Evolutionary conservation across 2,888 invertebrate species (phyloP), one percentile per base, ranked within the genome.

Genomic region (Synanthedon myopaeformis): DNA sequence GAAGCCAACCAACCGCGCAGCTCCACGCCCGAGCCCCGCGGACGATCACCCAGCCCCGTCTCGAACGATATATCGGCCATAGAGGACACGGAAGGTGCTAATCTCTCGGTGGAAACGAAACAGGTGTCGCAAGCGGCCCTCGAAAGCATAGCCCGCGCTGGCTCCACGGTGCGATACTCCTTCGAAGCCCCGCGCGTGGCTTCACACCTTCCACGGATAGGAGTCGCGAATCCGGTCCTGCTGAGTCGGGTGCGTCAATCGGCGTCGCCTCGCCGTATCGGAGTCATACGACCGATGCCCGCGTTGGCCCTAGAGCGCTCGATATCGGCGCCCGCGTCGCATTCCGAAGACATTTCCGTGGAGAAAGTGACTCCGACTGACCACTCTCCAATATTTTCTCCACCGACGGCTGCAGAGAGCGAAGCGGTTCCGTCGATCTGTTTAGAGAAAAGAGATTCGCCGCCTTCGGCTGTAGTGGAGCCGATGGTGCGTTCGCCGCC

Each of bases 141-240:
- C 52, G 92, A 92, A 69, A 90, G 91, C 63, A 92, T 93, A 65
- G 89, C 91, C 41, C 91, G 90, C 72, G 92, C 91, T 55, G 91
- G 92, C n/a, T 89, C 88, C 54, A 89, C 91, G 14, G 86, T 92
- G 63, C 90, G 91, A 57, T 93, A 89, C 70, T 85, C 88, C 55
- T 91, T 92, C 68, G 79, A 78, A 53, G 80, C 82, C 41, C 76
- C 78, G 45, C 69, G 71, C 49, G 66, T 54, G 19, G 77, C 72
- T 12, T 71, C 78, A 5, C 85, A 79, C 65, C 68, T 80, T 59
- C 85, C 85, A 53, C 76, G 82, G 56, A 71, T 82, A 51, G 71
- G 76, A 53, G 83, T 84, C 57, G 72, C 81, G 54, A 85, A 85
- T 63, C 67, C 79, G 4, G 82, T 82, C 58, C 69, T 83, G 52